A percentile compares a stretch with the other conserved stretches of the same genome.
phyloP scores from a whole-genome alignment of 2,888 invertebrate genomes.

The Drosophila tripunctata region DNA sequence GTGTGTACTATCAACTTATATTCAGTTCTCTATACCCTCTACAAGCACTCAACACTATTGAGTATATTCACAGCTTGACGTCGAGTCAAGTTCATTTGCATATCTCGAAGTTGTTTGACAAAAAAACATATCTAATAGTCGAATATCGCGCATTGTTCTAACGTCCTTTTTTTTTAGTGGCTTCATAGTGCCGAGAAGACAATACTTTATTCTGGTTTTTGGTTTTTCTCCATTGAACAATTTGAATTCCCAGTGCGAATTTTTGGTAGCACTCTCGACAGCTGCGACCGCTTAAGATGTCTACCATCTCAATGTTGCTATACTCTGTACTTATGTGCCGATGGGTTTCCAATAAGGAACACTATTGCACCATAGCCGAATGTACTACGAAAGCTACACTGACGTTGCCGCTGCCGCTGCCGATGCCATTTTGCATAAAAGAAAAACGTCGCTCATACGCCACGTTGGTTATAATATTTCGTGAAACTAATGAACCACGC shows the following conservation, averaged over 20 bases:
- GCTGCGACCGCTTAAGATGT: constrained; percentile 40
- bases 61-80: not conserved
- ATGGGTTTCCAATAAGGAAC: constrained; percentile 43
- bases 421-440: constrained; percentile 44
- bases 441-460: constrained; percentile 70
- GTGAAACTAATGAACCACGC: constrained; percentile 67
- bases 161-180: constrained; percentile 2
- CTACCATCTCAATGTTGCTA: not conserved
- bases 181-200: constrained; percentile 1
- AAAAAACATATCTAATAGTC: constrained; percentile 19
- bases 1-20: constrained; percentile 8
- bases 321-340: constrained; percentile 20
- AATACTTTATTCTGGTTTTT: not conserved
- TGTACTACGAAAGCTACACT: too few relatives aligned
- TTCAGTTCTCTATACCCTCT: constrained; percentile 11
- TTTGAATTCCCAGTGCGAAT: constrained; percentile 40
- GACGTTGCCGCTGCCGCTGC: not conserved
- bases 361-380: constrained; percentile 8
- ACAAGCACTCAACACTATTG: not conserved
- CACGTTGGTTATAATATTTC: constrained; percentile 64
- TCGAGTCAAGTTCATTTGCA: not conserved
- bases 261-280: constrained; percentile 29
- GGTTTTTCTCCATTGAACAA: constrained; percentile 21
- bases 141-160: not conserved
- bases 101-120: not conserved